Percentiles rank a stretch among this genome's conserved stretches.
Evolutionary conservation across 1,140 invertebrate genomes (phyloP).

Genomic region (Drosophila orena): DNA sequence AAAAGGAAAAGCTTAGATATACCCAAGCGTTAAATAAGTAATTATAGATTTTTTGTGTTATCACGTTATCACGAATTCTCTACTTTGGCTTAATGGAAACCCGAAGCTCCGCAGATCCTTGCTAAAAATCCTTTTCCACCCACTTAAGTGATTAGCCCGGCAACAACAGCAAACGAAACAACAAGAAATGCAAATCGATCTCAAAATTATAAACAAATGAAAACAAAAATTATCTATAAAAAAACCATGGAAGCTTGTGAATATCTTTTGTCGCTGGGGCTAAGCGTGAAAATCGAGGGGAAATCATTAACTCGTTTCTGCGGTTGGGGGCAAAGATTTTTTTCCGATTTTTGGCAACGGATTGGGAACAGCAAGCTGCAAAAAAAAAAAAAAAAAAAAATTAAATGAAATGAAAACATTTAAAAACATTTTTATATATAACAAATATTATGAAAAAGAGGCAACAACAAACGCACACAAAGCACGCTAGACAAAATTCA

Average conservation of each 20-base stretch:
- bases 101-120: slow-evolving; percentile 8
- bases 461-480: slow-evolving; percentile 66
- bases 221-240: slow-evolving; percentile 59
- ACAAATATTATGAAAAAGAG: slow-evolving; percentile 30
- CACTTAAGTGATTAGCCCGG: slow-evolving; percentile 24
- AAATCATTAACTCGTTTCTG: slow-evolving; percentile 9
- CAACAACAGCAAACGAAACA: slow-evolving; percentile 38
- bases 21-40: slow-evolving; percentile 7
- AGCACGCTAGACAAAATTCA: slow-evolving; percentile 83
- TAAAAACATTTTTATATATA: slow-evolving; percentile 5
- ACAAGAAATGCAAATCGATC: slow-evolving; percentile 77
- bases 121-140: slow-evolving; percentile 14
- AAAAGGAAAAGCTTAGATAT: background rate
- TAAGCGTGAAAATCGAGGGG: slow-evolving; percentile 8
- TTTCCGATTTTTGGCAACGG: slow-evolving; percentile 41
- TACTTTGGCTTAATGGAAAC: slow-evolving; percentile 27
- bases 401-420: background rate
- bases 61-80: slow-evolving; percentile 21
- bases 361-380: slow-evolving; percentile 48
- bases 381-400: slow-evolving; percentile 7
- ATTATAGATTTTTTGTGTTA: slow-evolving; percentile 34
- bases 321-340: slow-evolving; percentile 38
- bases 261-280: slow-evolving; percentile 34
- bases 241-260: slow-evolving; percentile 35
- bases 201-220: slow-evolving; percentile 77